A percentile compares a stretch with the other conserved stretches of the same genome.
Conservation (phyloP, 1,140 invertebrate genomes). For the Maconellicoccus hirsutus region DNA sequence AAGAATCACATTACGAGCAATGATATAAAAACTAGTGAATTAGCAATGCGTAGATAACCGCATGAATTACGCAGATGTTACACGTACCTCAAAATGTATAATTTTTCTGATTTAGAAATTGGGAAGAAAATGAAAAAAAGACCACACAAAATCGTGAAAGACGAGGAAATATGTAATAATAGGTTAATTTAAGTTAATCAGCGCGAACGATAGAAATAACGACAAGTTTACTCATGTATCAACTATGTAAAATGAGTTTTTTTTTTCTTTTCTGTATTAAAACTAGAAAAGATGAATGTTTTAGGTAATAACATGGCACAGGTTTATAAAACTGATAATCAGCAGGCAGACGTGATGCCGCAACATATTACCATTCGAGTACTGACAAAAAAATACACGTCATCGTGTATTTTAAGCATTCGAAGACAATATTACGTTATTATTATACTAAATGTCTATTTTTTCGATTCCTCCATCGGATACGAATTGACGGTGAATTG, state of each 20-base stretch:
- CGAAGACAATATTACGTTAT: too few relatives aligned
- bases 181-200: not conserved
- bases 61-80: not conserved
- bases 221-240: not conserved
- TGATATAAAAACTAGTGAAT: too few relatives aligned
- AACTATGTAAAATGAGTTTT: not conserved
- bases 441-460: too few relatives aligned
- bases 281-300: constrained; percentile 4
- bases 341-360: not conserved
- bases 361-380: not conserved
- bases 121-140: not conserved
- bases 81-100: not conserved
- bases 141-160: constrained; percentile 3
- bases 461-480: too few relatives aligned
- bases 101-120: not conserved
- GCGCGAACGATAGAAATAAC: not conserved
- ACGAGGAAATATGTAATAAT: not conserved
- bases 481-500: too few relatives aligned
- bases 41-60: too few relatives aligned
- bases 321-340: not conserved
- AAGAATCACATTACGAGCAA: too few relatives aligned
- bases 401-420: not conserved
- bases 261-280: not conserved
- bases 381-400: not conserved
- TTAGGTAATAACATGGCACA: not conserved